phyloP scores from a whole-genome alignment of 1,140 invertebrate genomes.

The Rhynchophorus ferrugineus region DNA sequence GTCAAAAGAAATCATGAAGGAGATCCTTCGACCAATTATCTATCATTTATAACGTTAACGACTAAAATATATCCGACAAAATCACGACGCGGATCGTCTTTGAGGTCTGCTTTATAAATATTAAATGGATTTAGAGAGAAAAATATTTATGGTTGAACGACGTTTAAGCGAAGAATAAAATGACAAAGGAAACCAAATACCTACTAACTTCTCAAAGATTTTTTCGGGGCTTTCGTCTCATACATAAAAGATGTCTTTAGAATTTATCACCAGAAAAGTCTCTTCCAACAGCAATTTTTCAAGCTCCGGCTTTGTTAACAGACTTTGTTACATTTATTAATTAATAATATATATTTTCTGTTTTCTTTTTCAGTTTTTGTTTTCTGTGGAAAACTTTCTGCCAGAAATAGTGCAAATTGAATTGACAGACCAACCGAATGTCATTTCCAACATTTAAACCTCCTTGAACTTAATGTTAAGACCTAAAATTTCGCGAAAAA shows the following conservation, averaged over 20 bases:
- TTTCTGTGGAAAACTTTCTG: too few species aligned
- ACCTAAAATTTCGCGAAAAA: too few species aligned
- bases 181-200: background rate
- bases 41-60: too few species aligned
- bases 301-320: background rate
- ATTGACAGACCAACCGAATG: too few species aligned
- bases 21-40: too few species aligned
- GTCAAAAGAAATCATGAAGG: too few species aligned
- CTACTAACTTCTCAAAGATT: background rate
- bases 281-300: background rate
- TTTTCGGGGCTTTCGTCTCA: background rate
- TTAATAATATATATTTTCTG: background rate
- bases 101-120: background rate
- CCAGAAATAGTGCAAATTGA: too few species aligned
- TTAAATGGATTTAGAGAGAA: background rate
- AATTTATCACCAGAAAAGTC: background rate
- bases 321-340: background rate
- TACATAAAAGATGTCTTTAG: background rate
- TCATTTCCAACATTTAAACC: too few species aligned
- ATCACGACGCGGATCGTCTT: background rate
- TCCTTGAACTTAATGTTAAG: too few species aligned
- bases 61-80: too few species aligned
- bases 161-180: background rate
- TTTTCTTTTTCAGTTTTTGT: too few species aligned
- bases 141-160: background rate